Conservation (phyloP, 2,888 invertebrate species). For the Lottia gigantea region DNA sequence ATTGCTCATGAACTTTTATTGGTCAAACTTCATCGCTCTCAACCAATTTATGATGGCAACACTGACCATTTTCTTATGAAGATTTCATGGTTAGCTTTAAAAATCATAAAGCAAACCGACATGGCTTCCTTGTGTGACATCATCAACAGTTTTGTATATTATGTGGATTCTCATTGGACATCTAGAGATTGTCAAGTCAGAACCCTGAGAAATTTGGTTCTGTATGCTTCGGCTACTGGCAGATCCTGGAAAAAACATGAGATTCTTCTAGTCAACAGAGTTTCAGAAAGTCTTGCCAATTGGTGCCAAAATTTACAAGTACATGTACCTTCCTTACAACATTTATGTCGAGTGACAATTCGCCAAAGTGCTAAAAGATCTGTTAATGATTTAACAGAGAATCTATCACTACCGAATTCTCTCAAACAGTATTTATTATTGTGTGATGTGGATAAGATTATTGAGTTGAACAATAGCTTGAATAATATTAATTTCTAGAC, state of each 20-base stretch:
- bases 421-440: conserved; percentile 47
- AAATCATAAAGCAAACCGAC: conserved; percentile 41
- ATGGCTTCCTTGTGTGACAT: conserved; percentile 35
- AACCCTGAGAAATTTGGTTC: conserved; percentile 41
- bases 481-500: no score
- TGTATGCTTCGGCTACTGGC: conserved; percentile 48
- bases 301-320: conserved; percentile 41
- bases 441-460: conserved; percentile 46
- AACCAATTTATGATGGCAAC: conserved; percentile 49
- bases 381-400: conserved; percentile 33
- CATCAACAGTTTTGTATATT: conserved; percentile 48
- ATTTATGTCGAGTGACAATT: conserved; percentile 41
- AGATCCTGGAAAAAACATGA: conserved; percentile 47
- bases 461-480: no score
- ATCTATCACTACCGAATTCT: conserved; percentile 38
- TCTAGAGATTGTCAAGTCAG: conserved; percentile 34
- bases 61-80: conserved; percentile 48
- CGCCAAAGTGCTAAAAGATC: conserved; percentile 31
- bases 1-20: conserved; percentile 47
- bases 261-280: conserved; percentile 38
- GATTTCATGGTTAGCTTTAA: conserved; percentile 47
- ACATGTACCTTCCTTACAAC: conserved; percentile 38
- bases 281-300: conserved; percentile 38
- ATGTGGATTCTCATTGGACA: conserved; percentile 53
- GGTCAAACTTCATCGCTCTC: conserved; percentile 50